Evolutionary conservation across 2,888 invertebrate species (phyloP), one percentile per base, ranked within the genome.

Genomic region (Beris chalybata): DNA sequence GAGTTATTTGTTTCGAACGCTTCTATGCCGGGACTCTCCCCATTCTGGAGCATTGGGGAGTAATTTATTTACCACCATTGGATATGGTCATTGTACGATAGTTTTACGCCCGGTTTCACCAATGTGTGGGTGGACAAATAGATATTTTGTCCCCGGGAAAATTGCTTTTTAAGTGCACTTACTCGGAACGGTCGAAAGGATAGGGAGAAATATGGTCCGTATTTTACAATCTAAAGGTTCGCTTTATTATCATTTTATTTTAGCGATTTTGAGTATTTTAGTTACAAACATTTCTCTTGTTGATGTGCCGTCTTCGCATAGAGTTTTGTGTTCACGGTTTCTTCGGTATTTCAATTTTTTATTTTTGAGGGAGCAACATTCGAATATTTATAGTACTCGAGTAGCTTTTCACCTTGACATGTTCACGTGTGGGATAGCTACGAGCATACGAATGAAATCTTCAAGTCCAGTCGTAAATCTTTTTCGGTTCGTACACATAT

Each of bases 111-210:
- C 61, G 13, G 31, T 32, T 55, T 55, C 12, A 52, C 45, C 9
- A 47, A 44, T 31, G 54, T 66, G 68, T 68, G 56, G 68, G 68
- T 68, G 68, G 68, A 68, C 68, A 68, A 68, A 68, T 68, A 66
- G 66, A 66, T 68, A 66, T 68, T 68, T 65, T 63, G 66, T 66
- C 66, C 53, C 22, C 38, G 53, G 61, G 58, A 45, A 66, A 63
- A 66, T 64, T 65, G 61, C 68, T 68, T 65, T 67, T 65, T 65
- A 65, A 65, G 65, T 68, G 61, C 65, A 38, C 38, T 31, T n/a
- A 31, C 11, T 53, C 30, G 30, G 30, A 54, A 54, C 30, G 31
- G n/a, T 54, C 30, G 22, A 31, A 13, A 30, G 54, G n/a, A 12
- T 12, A 54, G 3, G 38, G 9, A 38, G 38, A 9, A 5, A 38